Evolutionary conservation across 2,113 vertebrate species (phyloP).

Genomic region (Podiceps cristatus): DNA sequence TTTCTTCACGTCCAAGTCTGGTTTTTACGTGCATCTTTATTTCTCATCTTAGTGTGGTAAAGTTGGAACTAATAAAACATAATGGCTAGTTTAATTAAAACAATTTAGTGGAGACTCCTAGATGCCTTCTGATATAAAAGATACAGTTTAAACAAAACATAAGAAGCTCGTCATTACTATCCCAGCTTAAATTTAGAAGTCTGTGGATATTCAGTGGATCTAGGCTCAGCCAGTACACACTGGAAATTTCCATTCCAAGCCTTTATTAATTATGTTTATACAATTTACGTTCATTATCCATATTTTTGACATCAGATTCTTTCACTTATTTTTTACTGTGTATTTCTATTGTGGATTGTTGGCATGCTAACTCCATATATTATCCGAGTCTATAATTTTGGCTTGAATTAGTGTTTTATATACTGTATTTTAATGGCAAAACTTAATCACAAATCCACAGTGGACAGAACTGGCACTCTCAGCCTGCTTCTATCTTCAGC

Average conservation of each 20-base stretch:
- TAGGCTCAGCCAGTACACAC: neutral
- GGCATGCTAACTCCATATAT: constrained; percentile 50
- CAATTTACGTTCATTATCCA: constrained; percentile 48
- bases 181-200: constrained; percentile 14
- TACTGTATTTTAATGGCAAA: constrained; percentile 68
- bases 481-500: constrained; percentile 27
- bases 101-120: constrained; percentile 48
- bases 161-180: constrained; percentile 19
- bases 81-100: constrained; percentile 62
- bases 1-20: constrained; percentile 9
- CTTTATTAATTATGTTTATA: constrained; percentile 63
- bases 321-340: constrained; percentile 58
- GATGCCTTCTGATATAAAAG: constrained; percentile 51
- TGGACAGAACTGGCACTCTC: constrained; percentile 53
- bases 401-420: constrained; percentile 70
- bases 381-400: constrained; percentile 63
- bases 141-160: constrained; percentile 17
- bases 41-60: constrained; percentile 17
- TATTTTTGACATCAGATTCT: constrained; percentile 65
- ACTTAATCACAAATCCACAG: constrained; percentile 65
- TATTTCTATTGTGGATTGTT: constrained; percentile 68
- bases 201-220: constrained; percentile 12
- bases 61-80: constrained; percentile 46
- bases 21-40: neutral
- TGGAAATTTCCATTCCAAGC: constrained; percentile 68